Evolutionary conservation across 2,113 vertebrate species (phyloP).

Genomic region (Desmodus rotundus): DNA sequence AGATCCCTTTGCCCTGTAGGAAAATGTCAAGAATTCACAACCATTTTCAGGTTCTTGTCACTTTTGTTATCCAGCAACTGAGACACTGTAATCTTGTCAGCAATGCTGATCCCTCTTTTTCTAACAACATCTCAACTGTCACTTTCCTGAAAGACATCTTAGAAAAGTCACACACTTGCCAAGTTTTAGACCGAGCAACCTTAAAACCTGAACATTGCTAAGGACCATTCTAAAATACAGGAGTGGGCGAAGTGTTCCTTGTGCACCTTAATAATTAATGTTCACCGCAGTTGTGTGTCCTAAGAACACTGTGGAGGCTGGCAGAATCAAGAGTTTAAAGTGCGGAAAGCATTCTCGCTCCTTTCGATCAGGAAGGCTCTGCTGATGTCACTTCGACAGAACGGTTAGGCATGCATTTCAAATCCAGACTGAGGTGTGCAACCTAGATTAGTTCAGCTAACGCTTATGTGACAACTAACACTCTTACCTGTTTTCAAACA

Average conservation of each 20-base stretch:
- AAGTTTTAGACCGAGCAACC: constrained; percentile 3
- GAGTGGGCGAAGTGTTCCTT: neutral
- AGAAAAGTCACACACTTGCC: constrained; percentile 19
- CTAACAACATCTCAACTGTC: constrained; percentile 9
- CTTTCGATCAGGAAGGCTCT: neutral
- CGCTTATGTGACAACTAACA: neutral
- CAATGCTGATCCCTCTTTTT: neutral
- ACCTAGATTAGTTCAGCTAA: neutral
- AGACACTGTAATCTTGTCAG: constrained; percentile 31
- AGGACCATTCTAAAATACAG: neutral
- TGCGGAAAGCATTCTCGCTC: neutral
- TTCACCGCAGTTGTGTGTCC: neutral
- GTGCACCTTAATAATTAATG: neutral
- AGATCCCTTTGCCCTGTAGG: constrained; percentile 2
- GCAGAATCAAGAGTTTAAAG: neutral
- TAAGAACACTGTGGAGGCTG: neutral
- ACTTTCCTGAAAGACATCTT: constrained; percentile 22
- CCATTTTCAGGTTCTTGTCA: constrained; percentile 44
- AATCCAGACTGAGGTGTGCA: neutral
- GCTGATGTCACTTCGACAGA: neutral
- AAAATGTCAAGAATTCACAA: constrained; percentile 57
- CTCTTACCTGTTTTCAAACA: neutral
- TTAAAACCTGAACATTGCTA: neutral
- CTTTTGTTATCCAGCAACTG: constrained; percentile 28
- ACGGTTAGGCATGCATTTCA: neutral